Conservation (phyloP, 1,140 invertebrate species). For the Bursaphelenchus mucronatus region DNA sequence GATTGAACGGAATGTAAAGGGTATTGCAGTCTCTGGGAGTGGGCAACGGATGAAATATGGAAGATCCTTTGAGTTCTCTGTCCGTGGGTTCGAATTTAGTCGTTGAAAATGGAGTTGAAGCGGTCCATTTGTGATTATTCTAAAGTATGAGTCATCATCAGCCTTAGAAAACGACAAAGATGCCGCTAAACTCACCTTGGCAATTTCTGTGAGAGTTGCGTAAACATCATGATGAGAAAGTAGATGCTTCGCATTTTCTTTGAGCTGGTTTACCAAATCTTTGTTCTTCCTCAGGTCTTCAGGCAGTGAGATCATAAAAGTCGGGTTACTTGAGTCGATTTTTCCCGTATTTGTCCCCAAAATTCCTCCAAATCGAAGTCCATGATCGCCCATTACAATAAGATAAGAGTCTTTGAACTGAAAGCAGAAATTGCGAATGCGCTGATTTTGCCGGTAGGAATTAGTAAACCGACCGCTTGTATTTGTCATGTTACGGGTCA, state of each 20-base stretch:
- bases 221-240: conserved; percentile 17
- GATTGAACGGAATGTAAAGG: conserved; percentile 9
- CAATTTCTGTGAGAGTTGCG: conserved; percentile 17
- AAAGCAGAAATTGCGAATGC: conserved; percentile 8
- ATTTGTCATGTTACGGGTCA: no score
- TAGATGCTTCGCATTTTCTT: conserved; percentile 3
- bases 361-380: conserved; percentile 20
- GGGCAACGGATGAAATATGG: conserved; percentile 2
- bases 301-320: conserved; percentile 1
- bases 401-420: conserved; percentile 29
- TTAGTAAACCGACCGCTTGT: no score
- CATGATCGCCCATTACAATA: conserved; percentile 33
- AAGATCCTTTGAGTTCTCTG: not conserved
- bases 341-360: conserved; percentile 15
- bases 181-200: not conserved
- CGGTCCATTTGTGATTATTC: not conserved
- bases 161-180: no score
- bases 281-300: not conserved
- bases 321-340: conserved; percentile 3
- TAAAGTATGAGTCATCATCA: no score
- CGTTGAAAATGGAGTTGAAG: not conserved
- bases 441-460: no score
- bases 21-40: not conserved
- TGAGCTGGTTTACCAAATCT: not conserved
- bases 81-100: not conserved